Base-by-base conservation (phyloP, 2,113 vertebrate genomes). In the Alaudala cheleensis region DNA sequence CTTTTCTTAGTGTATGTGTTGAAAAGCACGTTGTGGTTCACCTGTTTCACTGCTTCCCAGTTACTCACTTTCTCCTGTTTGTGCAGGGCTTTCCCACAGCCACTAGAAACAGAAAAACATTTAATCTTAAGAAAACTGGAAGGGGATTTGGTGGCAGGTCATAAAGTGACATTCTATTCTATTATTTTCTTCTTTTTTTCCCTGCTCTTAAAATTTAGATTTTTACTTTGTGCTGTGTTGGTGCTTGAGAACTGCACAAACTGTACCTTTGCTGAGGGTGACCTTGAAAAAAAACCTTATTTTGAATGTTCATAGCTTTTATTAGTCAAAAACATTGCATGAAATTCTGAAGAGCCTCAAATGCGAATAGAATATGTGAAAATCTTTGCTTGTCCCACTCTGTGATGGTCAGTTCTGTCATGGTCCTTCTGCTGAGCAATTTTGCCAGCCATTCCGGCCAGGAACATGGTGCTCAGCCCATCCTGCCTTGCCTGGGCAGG, bases 21-120 rank as follows among this genome's bases (percentile, higher is more conserved):
- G 53, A 40, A 93, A 28, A 56, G 70, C 88, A 94, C 2, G 2
- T 92, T 2, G 2, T 28, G 42, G 60, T 72, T 92, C 81, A 21
- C 49, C 61, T 37, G 62, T 88, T 53, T 29, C 0, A 0, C 64
- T 66, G 84, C 86, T 88, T 93, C 86, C 86, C 31, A 2, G 64
- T 94, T 94, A 91, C 88, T 96, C 95, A 72, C 42, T 88, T 73
- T 92, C 65, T 79, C 73, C 49, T 86, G 49, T 93, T 93, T 95
- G 64, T 86, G 65, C 65, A n/a, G 72, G 69, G 45, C 76, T 92
- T 95, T 88, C 91, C 60, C 77, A 81, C 77, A 92, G 69, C 60
- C 42, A 53, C 83, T 86, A 72, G n/a, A 40, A 74, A 84, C 69
- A 81, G 39, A 86, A 83, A 86, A 94, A 54, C 44, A 62, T 58